Evolutionary conservation across 2,113 vertebrate species (phyloP), one percentile per base, ranked within the genome.

Genomic region (Formicarius rufipectus): DNA sequence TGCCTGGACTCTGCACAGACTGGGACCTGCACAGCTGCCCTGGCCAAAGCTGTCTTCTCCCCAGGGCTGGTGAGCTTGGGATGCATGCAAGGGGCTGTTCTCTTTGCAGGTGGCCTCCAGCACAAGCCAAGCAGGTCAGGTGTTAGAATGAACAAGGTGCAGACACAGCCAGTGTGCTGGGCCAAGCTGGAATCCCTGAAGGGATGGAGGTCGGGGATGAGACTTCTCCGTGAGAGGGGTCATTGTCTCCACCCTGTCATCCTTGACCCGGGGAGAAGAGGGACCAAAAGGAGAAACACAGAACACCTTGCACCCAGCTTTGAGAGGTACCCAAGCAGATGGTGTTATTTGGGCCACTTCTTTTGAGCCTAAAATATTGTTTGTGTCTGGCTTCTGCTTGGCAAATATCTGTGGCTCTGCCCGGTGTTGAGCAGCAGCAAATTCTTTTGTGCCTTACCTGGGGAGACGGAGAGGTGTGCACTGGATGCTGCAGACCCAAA

Each of bases 401-500:
- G 33, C 24, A 68, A 33, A 27, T 52, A 30, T 8, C 67, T 67
- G 28, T 40, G 35, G 23, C 25, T 49, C 45, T 89, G n/a, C n/a
- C 55, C 84, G 42, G 45, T 30, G 31, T 0, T 52, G 55, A 64
- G 49, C 42, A 75, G 56, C 74, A 91, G 49, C 8, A 72, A 31
- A 50, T 90, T 40, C 33, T 73, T 47, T 55, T 20, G 15, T 45
- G n/a, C 9, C 45, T 97, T 96, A 99, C 99, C 99, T 82, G 98
- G 94, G 73, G 98, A 98, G 93, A 99, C 98, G 10, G 98, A 98
- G 89, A 99, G 98, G 31, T 66, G 66, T 31, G 98, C 98, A 21
- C 96, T 98, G 78, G 98, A 99, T 90, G 98, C 97, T 24, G 96
- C 97, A 4, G 97, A 97, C 23, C 99, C 99, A 82, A 97, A 98